A percentile compares a stretch with the other conserved stretches of the same genome.
Evolutionary conservation across 1,140 invertebrate species (phyloP).

Genomic region (Macrotrachela quadricornifera): DNA sequence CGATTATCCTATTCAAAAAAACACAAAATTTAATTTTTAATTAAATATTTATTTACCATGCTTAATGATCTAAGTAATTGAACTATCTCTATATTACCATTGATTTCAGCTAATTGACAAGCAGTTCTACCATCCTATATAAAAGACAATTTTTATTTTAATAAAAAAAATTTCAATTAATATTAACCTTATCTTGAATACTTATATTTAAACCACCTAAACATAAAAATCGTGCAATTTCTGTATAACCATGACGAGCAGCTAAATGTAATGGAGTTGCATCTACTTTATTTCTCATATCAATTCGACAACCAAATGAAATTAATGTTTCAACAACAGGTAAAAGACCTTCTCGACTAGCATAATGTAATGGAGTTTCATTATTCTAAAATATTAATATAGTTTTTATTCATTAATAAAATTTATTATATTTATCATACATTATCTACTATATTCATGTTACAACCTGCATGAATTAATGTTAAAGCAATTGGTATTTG

Average conservation of each 20-base stretch:
- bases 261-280: conserved; percentile 31
- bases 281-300: conserved; percentile 40
- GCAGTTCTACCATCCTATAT: conserved; percentile 45
- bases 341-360: conserved; percentile 43
- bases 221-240: conserved; percentile 50
- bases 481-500: conserved; percentile 55
- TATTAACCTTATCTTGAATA: conserved; percentile 35
- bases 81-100: conserved; percentile 50
- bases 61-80: conserved; percentile 46
- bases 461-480: conserved; percentile 69
- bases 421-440: conserved; percentile 22
- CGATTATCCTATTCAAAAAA: conserved; percentile 30
- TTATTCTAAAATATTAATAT: conserved; percentile 36
- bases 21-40: too few species aligned
- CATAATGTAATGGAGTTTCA: conserved; percentile 52
- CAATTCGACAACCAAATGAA: conserved; percentile 48
- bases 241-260: conserved; percentile 47
- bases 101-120: conserved; percentile 56
- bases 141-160: not conserved
- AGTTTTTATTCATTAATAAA: conserved; percentile 9
- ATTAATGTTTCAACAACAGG: conserved; percentile 49
- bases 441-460: conserved; percentile 45
- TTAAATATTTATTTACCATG: conserved; percentile 38
- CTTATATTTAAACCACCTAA: conserved; percentile 47
- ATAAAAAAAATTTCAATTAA: not conserved